Evolutionary conservation across 2,113 vertebrate species (phyloP).

Genomic region (Scolopax mira): DNA sequence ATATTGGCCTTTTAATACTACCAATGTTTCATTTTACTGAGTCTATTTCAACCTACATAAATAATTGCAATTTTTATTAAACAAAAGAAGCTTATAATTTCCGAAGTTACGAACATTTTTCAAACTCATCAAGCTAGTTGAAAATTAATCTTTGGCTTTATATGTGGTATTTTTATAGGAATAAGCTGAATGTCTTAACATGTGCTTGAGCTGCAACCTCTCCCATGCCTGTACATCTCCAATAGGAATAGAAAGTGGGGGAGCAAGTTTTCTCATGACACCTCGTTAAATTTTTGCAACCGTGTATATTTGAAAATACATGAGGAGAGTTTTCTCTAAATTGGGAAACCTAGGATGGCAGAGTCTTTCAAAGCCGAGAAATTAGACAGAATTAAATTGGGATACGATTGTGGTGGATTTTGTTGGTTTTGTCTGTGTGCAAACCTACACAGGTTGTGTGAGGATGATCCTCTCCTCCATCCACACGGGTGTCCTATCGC

Average conservation of each 20-base stretch:
- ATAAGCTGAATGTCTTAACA: not conserved
- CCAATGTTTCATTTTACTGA: not conserved
- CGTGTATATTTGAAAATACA: not conserved
- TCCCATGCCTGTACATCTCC: not conserved
- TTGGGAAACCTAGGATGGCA: not conserved
- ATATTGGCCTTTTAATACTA: not conserved
- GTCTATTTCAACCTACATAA: not conserved
- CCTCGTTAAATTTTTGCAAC: not conserved
- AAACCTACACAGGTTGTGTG: rapidly evolving
- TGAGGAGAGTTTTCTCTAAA: not conserved
- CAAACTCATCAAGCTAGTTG: not conserved
- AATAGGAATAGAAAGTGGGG: not conserved
- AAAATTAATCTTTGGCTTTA: not conserved
- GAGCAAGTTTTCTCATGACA: not conserved
- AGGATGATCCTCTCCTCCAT: not conserved
- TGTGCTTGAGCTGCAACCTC: not conserved
- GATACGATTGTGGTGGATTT: not conserved
- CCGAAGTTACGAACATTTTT: not conserved
- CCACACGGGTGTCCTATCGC: not conserved
- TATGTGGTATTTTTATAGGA: not conserved
- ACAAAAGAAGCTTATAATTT: not conserved
- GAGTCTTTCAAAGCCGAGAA: not conserved
- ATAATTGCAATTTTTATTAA: not conserved
- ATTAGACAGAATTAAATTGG: not conserved
- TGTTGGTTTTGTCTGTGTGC: not conserved